Evolutionary conservation across 2,797 vertebrate species (phyloP), one percentile per base, ranked within the genome.

Genomic region (Masticophis lateralis): DNA sequence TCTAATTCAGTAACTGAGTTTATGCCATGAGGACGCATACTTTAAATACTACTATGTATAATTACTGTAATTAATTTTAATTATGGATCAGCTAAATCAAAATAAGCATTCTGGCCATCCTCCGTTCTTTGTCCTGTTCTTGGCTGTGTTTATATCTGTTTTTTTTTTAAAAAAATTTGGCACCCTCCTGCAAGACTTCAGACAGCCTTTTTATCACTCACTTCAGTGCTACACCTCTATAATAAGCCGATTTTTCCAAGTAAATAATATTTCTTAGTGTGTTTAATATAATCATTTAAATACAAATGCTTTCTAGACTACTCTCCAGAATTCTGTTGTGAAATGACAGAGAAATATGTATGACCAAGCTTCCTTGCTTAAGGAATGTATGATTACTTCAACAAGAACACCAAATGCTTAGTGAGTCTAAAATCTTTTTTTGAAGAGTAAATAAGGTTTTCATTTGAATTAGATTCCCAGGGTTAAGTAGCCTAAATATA

Each of bases 361-460:
- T 32, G 83, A n/a, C 60, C 47, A n/a, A 60, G 28, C 27, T n/a
- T 51, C 37, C 59, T 92, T 59, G 43, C 18, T 32, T 89, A 93
- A 92, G 16, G 83, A 94, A 94, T 32, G 61, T 51, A 2, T 86
- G 55, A 89, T 90, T 28, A 57, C 0, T 90, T 92, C 94, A 90
- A 92, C 61, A 56, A n/a, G 32, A 69, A 47, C 91, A 92, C 13
- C 66, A 79, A 51, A 88, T 92, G 95, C 32, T 90, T 94, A 88
- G 0, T 3, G 69, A 86, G 89, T 74, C 32, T 11, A 9, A 5
- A 92, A 9, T 37, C 43, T 86, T 25, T 60, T 61, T 63, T 32
- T 53, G 60, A 89, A 90, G 51, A 1, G 43, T 9, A 86, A 91
- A 91, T 57, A 90, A 92, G 91, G 18, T 32, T 94, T 90, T 57